Evolutionary conservation across 2,888 invertebrate species (phyloP).

Genomic region (Pyrochroa serraticornis): DNA sequence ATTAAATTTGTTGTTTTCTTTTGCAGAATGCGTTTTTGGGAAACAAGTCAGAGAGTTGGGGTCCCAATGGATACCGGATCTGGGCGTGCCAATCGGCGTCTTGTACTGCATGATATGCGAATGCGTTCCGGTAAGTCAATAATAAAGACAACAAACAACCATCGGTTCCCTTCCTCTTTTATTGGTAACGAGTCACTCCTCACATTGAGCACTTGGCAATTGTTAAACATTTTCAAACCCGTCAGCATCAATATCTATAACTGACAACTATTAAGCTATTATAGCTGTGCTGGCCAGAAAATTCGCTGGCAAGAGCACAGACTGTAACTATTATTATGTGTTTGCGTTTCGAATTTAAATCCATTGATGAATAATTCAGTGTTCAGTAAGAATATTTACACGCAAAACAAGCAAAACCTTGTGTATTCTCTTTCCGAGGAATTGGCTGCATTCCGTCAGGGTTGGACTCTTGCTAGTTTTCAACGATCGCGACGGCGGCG

Average conservation of each 20-base stretch:
- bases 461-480: too few relatives aligned
- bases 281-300: too few relatives aligned
- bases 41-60: slow-evolving; percentile 86
- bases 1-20: slow-evolving; percentile 40
- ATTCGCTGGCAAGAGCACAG: background rate
- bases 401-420: background rate
- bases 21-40: slow-evolving; percentile 92
- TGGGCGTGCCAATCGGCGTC: slow-evolving; percentile 91
- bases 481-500: too few relatives aligned
- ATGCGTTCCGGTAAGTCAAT: slow-evolving; percentile 86
- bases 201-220: too few relatives aligned
- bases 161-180: too few relatives aligned
- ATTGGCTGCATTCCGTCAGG: too few relatives aligned
- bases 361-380: slow-evolving; percentile 16
- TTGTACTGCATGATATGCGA: slow-evolving; percentile 96
- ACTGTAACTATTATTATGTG: background rate
- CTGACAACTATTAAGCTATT: too few relatives aligned
- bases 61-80: slow-evolving; percentile 89
- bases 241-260: too few relatives aligned
- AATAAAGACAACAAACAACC: too few relatives aligned
- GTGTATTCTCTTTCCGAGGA: too few relatives aligned
- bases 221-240: too few relatives aligned
- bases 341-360: background rate
- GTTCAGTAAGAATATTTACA: background rate
- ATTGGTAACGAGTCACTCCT: too few relatives aligned